phyloP scores from a whole-genome alignment of 2,113 vertebrate species.

The Actinemys pallida region DNA sequence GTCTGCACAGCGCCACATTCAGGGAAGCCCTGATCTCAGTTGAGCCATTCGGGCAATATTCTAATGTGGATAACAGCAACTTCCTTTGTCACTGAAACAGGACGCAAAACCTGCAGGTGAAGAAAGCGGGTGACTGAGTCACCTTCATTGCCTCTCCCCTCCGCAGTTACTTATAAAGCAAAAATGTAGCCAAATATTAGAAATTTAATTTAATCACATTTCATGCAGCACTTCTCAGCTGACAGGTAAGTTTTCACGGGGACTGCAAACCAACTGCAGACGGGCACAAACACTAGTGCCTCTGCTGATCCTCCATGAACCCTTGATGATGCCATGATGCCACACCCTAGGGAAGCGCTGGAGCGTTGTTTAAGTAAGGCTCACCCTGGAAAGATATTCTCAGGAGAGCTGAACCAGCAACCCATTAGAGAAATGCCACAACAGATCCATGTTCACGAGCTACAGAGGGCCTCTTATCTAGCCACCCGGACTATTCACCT shows the following conservation, averaged over 20 bases:
- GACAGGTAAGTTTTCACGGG: neutral
- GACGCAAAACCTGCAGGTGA: neutral
- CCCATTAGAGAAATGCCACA: neutral
- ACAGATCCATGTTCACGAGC: accelerated
- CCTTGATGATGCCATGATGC: accelerated
- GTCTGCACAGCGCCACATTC: accelerated
- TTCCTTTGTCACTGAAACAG: neutral
- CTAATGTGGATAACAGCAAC: neutral
- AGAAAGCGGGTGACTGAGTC: accelerated
- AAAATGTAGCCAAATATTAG: accelerated
- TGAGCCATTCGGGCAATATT: neutral
- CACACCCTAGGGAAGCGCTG: accelerated
- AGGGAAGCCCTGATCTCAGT: accelerated
- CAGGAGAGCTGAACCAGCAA: neutral
- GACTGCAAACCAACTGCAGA: neutral
- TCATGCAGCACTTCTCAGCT: accelerated
- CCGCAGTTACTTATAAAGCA: neutral
- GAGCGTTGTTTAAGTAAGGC: neutral
- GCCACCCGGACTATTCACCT: neutral
- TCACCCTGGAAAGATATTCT: neutral
- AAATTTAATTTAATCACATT: accelerated
- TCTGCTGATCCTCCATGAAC: neutral
- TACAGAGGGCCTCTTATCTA: accelerated
- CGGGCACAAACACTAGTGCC: accelerated
- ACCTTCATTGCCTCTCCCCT: accelerated